Base-by-base conservation (phyloP, 2,888 invertebrate species). In the Colletes collaris region DNA sequence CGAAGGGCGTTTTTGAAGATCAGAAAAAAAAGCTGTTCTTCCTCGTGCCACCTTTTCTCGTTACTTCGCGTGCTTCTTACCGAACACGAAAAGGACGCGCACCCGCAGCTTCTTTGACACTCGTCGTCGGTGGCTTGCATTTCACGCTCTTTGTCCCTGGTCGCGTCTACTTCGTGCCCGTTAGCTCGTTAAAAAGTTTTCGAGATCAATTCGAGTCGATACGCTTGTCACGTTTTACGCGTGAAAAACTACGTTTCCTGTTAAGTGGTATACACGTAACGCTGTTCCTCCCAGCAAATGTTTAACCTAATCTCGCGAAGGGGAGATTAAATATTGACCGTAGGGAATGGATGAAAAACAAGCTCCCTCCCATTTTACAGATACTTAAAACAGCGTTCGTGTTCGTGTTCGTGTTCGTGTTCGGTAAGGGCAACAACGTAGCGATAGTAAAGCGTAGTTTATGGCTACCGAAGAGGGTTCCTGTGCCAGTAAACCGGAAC, bases 1-100 rank as follows among this genome's bases (percentile, higher is more conserved):
- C 63, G 37, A 27, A 60, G 62, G 60, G 79, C 27, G 63, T 68
- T 79, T 66, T 69, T 46, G 37, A 40, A 65, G 56, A 81, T 80
- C 66, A 70, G 70, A 75, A 79, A 79, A 58, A 16, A 37, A 66
- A 69, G 52, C 37, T 35, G 62, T 59, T 62, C 37, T 64, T 66
- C 68, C 80, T 66, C 66, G 69, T 59, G 68, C 53, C 62, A 50
- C 71, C 44, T 62, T 46, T 44, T 53, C 72, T 69, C 44, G 55
- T 46, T 50, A 53, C 27, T 75, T 37, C 58, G 35, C n/a, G 52
- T 55, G 16, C 46, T 71, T 63, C 69, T 81, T 70, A 63, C 80
- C 74, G 74, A 79, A 78, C 79, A 68, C 79, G 72, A 10, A 63
- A 40, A 46, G 44, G 58, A 55, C 13, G 52, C 13, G 3, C 52